Evolutionary conservation across 2,888 invertebrate genomes (phyloP).

Genomic region (Marronus borbonicus): DNA sequence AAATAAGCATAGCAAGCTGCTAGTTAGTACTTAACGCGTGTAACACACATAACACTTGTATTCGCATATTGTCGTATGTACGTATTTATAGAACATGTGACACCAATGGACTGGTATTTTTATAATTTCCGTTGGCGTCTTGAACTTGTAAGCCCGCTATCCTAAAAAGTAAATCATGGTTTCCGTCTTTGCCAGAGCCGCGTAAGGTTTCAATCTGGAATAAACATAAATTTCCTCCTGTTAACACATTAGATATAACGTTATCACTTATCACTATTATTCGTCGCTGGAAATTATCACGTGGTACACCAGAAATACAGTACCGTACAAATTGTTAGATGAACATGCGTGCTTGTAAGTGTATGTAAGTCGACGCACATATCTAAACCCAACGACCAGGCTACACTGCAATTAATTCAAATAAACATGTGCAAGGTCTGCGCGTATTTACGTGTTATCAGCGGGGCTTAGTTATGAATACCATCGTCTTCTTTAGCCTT

Average conservation of each 20-base stretch:
- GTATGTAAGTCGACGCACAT: background rate
- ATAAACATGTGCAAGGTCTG: constrained; percentile 42
- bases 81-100: constrained; percentile 43
- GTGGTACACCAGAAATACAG: too few relatives aligned
- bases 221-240: too few relatives aligned
- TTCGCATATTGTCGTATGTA: constrained; percentile 9
- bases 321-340: too few relatives aligned
- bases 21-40: background rate
- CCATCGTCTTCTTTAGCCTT: constrained; percentile 39
- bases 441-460: constrained; percentile 28
- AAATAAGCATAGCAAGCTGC: background rate
- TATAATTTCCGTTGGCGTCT: constrained; percentile 45
- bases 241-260: too few relatives aligned
- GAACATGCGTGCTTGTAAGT: too few relatives aligned
- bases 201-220: too few relatives aligned
- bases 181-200: too few relatives aligned
- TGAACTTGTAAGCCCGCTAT: background rate
- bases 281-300: background rate
- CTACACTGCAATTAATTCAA: constrained; percentile 17
- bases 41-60: background rate
- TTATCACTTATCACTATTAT: background rate
- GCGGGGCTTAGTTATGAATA: constrained; percentile 22
- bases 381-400: background rate
- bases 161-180: too few relatives aligned
- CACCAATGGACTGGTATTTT: constrained; percentile 42